Evolutionary conservation across 2,113 vertebrate species (phyloP), one percentile per base, ranked within the genome.

Genomic region (Strigops habroptila): DNA sequence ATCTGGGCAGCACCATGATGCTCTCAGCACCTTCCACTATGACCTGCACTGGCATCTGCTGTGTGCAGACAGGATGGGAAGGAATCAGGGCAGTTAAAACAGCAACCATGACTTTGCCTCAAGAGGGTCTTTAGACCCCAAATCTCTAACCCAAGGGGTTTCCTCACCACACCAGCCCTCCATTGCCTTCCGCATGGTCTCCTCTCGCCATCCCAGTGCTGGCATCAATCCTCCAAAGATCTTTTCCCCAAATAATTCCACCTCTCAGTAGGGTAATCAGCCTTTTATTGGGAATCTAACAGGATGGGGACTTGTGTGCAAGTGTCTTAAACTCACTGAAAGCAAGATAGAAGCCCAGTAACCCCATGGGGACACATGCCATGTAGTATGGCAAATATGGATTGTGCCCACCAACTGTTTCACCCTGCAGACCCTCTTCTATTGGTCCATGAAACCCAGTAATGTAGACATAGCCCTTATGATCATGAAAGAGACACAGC

Each of bases 311-410:
- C 1, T 49, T 74, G 2, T 49, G 19, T 65, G 31, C 41, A 68
- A 60, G 46, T 21, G n/a, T 30, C 59, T 82, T 64, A 88, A 91
- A 31, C 12, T 31, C 63, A 59, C 48, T 22, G 37, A 13, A 41
- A 79, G 62, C 11, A 84, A 82, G 62, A 22, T 44, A 82, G 85
- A 81, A 91, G 7, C 67, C 48, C 18, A 43, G 28, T 7, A 43
- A 37, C 39, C 23, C 28, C 19, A 8, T 0, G 0, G 17, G 37
- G 48, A 25, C 6, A 33, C 0, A 0, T 16, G 21, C 6, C 39
- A 1, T 39, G 33, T 33, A 11, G 27, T 44, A 12, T 6, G 31
- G 48, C 28, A 85, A 51, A 43, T 8, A 15, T 21, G 46, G 60
- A 33, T 49, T 70, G 24, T 92, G 62, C 37, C 33, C 31, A 41